phyloP scores from a whole-genome alignment of 2,888 invertebrate species.

The Drosophila mimica region DNA sequence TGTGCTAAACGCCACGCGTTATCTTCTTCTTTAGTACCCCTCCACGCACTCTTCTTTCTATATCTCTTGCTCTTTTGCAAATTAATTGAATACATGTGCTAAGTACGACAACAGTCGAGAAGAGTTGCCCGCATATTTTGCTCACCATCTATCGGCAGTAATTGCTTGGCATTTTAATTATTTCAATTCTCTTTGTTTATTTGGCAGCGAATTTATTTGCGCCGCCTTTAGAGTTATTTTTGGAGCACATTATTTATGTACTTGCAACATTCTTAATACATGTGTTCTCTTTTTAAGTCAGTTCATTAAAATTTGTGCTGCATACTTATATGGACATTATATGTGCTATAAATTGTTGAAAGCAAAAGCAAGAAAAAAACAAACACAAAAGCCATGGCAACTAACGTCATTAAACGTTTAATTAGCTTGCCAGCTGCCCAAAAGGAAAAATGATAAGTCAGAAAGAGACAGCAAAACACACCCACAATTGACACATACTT shows the following conservation, averaged over 20 bases:
- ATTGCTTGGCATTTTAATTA: slow-evolving; percentile 74
- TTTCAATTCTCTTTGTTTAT: slow-evolving; percentile 77
- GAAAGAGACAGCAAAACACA: slow-evolving; percentile 36
- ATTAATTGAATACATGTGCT: slow-evolving; percentile 68
- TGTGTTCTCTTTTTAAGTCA: slow-evolving; percentile 11
- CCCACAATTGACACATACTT: slow-evolving; percentile 46
- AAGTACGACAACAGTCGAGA: slow-evolving; percentile 51
- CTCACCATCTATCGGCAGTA: slow-evolving; percentile 27
- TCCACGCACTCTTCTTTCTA: neutral
- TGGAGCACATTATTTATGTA: slow-evolving; percentile 60
- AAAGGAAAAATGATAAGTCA: slow-evolving; percentile 29
- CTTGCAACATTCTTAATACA: slow-evolving; percentile 38
- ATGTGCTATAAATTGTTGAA: slow-evolving; percentile 38
- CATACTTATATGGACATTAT: slow-evolving; percentile 68
- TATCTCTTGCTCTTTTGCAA: slow-evolving; percentile 35
- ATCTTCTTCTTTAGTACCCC: slow-evolving; percentile 10
- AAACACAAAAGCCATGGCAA: slow-evolving; percentile 43
- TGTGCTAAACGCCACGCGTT: slow-evolving; percentile 54
- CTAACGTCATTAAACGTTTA: slow-evolving; percentile 60
- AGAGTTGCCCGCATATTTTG: slow-evolving; percentile 64
- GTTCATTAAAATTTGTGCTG: slow-evolving; percentile 61
- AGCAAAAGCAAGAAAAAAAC: slow-evolving; percentile 17
- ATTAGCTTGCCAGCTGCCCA: slow-evolving; percentile 62
- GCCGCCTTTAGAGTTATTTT: slow-evolving; percentile 58
- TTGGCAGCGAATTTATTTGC: slow-evolving; percentile 62